phyloP scores from a whole-genome alignment of 2,888 invertebrate species.

The Leistus spinibarbis region DNA sequence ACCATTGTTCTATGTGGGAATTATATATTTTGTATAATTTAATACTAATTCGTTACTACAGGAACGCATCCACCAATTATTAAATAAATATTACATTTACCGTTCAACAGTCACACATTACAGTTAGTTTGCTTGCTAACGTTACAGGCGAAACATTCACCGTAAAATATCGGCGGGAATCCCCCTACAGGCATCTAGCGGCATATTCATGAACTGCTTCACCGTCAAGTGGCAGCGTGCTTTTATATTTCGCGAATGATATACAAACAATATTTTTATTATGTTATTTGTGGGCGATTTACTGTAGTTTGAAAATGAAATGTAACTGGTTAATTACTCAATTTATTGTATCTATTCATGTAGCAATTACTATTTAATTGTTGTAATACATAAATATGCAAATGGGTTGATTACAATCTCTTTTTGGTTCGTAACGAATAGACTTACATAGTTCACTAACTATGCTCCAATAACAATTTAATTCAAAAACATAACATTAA shows the following conservation, averaged over 20 bases:
- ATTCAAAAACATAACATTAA: not conserved
- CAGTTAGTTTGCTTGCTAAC: not conserved
- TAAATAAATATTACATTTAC: too few species aligned
- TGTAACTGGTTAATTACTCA: not conserved
- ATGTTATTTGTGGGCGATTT: not conserved
- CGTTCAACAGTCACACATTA: too few species aligned
- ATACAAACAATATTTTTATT: not conserved
- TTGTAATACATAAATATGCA: not conserved
- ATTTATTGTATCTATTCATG: not conserved
- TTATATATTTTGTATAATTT: too few species aligned
- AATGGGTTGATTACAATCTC: not conserved
- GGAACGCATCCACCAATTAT: not conserved
- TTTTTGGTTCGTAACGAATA: not conserved
- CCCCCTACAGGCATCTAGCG: slow-evolving; percentile 20
- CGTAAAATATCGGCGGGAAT: not conserved
- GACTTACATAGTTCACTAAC: not conserved
- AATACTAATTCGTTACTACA: not conserved
- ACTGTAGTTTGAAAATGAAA: not conserved
- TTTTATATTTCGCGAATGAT: not conserved
- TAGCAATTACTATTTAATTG: not conserved
- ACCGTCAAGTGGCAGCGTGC: not conserved
- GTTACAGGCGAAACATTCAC: slow-evolving; percentile 6
- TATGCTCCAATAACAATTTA: not conserved
- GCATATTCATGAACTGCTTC: not conserved
- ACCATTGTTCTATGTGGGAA: too few species aligned